phyloP scores from a whole-genome alignment of 2,797 vertebrate genomes.

The Gallinago nigripennis region DNA sequence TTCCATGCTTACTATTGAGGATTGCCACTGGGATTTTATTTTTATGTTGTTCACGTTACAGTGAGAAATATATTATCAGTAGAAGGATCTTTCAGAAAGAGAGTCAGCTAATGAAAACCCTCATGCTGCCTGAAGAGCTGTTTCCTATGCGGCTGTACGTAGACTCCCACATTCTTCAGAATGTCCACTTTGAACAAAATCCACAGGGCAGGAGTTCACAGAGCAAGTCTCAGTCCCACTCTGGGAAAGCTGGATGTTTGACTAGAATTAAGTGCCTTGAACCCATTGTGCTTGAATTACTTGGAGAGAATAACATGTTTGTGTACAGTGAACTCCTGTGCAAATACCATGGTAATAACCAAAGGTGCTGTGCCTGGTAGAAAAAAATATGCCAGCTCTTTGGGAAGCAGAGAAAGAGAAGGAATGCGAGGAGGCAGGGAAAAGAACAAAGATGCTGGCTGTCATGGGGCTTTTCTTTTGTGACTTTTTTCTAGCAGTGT shows the following conservation, averaged over 20 bases:
- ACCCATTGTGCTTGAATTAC: background rate
- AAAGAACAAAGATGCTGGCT: background rate
- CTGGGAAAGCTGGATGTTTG: background rate
- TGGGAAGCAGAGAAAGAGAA: background rate
- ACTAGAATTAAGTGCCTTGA: background rate
- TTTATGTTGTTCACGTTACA: background rate
- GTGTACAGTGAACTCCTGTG: background rate
- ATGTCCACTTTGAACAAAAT: background rate
- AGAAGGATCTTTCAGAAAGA: background rate
- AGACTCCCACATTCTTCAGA: background rate
- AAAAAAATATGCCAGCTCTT: background rate
- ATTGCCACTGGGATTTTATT: background rate
- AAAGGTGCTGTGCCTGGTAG: background rate
- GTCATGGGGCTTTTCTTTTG: background rate
- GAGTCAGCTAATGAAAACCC: background rate
- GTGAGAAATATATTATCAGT: background rate
- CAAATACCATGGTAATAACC: constrained; percentile 9
- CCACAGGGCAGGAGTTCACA: background rate
- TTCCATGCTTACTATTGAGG: background rate
- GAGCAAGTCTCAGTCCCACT: background rate
- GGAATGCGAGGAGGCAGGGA: background rate
- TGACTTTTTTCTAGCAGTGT: background rate
- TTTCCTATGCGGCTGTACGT: background rate
- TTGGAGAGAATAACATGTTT: constrained; percentile 7
- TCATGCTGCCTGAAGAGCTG: background rate